phyloP scores from a whole-genome alignment of 2,888 invertebrate species.

The Melangyna quadrimaculata region DNA sequence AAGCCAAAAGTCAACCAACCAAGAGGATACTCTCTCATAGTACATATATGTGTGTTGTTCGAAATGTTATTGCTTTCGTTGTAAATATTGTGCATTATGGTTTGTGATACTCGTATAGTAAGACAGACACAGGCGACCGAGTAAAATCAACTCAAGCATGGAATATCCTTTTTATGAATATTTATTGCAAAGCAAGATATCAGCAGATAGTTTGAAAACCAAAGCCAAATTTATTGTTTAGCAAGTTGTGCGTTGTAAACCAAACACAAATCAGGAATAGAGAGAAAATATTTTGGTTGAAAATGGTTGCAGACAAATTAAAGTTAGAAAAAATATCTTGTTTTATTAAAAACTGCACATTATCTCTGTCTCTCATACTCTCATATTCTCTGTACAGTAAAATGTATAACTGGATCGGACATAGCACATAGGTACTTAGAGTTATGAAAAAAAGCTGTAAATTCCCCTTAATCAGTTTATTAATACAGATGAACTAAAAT shows the following conservation, averaged over 20 bases:
- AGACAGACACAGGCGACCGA: neutral
- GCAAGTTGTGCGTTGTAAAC: neutral
- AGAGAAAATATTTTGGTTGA: neutral
- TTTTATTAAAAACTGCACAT: no score
- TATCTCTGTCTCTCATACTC: no score
- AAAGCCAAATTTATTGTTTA: neutral
- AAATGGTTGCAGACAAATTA: no score
- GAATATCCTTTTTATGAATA: conserved; percentile 10
- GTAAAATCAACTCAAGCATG: neutral
- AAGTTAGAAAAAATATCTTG: no score
- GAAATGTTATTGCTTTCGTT: conserved; percentile 1
- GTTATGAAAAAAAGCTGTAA: no score
- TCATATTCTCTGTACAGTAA: no score
- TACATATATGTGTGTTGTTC: conserved; percentile 1
- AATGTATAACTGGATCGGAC: no score
- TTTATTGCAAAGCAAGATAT: neutral
- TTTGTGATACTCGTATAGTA: neutral
- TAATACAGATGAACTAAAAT: no score
- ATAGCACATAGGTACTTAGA: no score
- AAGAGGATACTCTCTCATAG: no score
- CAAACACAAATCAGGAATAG: neutral
- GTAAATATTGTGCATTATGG: neutral
- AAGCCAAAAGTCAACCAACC: conserved; percentile 21
- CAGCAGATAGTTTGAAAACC: neutral
- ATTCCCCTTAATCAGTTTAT: no score